Evolutionary conservation across 2,888 invertebrate species (phyloP).

Genomic region (Liopterus haemorrhoidalis): DNA sequence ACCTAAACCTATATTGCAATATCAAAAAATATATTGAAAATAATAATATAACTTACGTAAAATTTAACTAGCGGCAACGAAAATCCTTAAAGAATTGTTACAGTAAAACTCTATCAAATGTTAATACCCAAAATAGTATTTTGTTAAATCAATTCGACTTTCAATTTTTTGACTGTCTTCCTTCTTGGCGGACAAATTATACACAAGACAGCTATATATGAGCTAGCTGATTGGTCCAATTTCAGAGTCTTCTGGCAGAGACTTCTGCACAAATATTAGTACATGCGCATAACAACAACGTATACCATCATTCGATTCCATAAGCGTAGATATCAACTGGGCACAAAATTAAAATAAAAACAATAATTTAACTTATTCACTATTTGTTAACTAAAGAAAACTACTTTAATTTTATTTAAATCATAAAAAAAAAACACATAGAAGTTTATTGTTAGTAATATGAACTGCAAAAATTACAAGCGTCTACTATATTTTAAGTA

Average conservation of each 20-base stretch:
- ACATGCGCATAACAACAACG: conserved; percentile 18
- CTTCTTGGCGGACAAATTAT: conserved; percentile 38
- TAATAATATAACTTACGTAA: conserved; percentile 42
- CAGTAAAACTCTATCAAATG: too few relatives aligned
- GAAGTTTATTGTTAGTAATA: too few relatives aligned
- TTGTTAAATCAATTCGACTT: conserved; percentile 43
- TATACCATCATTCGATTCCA: too few relatives aligned
- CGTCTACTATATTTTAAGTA: too few relatives aligned
- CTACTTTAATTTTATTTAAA: too few relatives aligned
- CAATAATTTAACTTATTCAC: too few relatives aligned
- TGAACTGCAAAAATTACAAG: too few relatives aligned
- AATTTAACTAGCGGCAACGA: conserved; percentile 41
- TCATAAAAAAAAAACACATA: too few relatives aligned
- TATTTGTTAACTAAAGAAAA: too few relatives aligned
- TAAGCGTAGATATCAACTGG: too few relatives aligned
- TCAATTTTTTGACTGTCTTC: conserved; percentile 42
- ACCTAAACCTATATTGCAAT: background rate
- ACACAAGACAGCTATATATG: conserved; percentile 37
- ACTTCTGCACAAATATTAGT: conserved; percentile 42
- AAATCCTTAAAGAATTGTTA: too few relatives aligned
- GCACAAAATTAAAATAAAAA: too few relatives aligned
- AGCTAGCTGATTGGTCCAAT: conserved; percentile 36
- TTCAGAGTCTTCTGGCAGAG: conserved; percentile 46
- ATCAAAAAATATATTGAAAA: conserved; percentile 8
- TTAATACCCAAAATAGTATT: conserved; percentile 37